These are phyloP conservation scores for Zaprionus bogoriensis DNA, from an alignment of 2,888 invertebrate genomes.

Conservation along the genomic window DNA sequence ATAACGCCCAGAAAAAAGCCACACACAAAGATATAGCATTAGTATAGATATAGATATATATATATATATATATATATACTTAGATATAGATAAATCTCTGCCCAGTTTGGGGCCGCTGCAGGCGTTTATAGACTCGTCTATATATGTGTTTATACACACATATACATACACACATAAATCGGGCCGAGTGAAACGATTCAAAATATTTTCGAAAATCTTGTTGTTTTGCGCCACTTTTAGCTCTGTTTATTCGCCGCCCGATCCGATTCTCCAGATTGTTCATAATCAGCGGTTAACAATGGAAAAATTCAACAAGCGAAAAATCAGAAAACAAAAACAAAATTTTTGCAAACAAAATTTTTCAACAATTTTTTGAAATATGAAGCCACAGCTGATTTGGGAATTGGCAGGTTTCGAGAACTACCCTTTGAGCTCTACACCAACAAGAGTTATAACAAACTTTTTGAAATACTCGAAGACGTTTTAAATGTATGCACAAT, in stretches of 20 bases:
- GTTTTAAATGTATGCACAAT: too few species aligned
- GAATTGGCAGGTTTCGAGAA: too few species aligned
- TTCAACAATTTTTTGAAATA: not conserved
- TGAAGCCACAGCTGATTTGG: not conserved
- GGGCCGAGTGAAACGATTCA: constrained; percentile 24
- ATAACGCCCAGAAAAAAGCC: constrained; percentile 37
- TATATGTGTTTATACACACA: constrained; percentile 25
- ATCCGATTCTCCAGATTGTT: constrained; percentile 32
- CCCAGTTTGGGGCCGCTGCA: constrained; percentile 35
- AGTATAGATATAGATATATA: constrained; percentile 13
- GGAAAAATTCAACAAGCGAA: not conserved
- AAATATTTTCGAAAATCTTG: constrained; percentile 33
- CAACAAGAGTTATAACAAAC: too few species aligned
- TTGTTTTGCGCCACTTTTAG: constrained; percentile 28
- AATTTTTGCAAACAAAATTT: not conserved
- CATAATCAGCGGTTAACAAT: not conserved
- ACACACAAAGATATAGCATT: constrained; percentile 14
- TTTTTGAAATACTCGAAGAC: too few species aligned
- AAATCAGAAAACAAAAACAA: not conserved
- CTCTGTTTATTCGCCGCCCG: constrained; percentile 15
- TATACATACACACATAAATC: too few species aligned
- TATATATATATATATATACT: constrained; percentile 1
- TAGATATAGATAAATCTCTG: constrained; percentile 33
- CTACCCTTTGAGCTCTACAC: too few species aligned
- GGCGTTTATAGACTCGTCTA: constrained; percentile 26